These are phyloP conservation scores for Parapristionchus giblindavisi DNA, from an alignment of 2,888 invertebrate genomes.

Conservation along the genomic window DNA sequence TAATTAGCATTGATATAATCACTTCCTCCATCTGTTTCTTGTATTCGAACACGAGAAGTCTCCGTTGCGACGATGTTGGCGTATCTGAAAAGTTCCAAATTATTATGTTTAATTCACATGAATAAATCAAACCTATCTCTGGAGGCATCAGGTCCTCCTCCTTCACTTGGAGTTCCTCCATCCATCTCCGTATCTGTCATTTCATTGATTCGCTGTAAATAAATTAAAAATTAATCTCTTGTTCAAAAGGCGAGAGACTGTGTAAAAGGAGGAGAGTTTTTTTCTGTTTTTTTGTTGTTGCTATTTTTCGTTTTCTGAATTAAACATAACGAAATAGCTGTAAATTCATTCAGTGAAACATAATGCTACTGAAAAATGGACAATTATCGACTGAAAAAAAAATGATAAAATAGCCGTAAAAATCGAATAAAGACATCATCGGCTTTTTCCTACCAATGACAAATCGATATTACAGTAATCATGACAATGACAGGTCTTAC, in stretches of 20 bases:
- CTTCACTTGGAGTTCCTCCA: slow-evolving; percentile 34
- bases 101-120: neutral
- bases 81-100: slow-evolving; percentile 44
- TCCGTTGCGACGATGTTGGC: slow-evolving; percentile 65
- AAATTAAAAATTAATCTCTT: neutral
- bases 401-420: no score
- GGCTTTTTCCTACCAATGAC: neutral
- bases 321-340: no score
- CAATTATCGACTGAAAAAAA: no score
- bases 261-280: neutral
- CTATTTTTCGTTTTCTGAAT: no score
- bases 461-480: neutral
- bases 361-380: no score
- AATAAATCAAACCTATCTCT: slow-evolving; percentile 26
- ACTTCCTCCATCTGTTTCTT: slow-evolving; percentile 45
- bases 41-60: slow-evolving; percentile 58
- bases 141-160: slow-evolving; percentile 25
- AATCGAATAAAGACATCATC: no score
- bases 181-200: slow-evolving; percentile 44
- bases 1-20: slow-evolving; percentile 60
- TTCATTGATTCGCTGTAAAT: slow-evolving; percentile 44
- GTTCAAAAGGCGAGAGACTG: neutral
- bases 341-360: no score
- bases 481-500: slow-evolving; percentile 40
- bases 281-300: slow-evolving; percentile 25